Percentiles rank a stretch among this genome's conserved stretches.
These are phyloP conservation scores for Augochlora pura DNA, from an alignment of 1,140 invertebrate genomes.

Conservation along the genomic window DNA sequence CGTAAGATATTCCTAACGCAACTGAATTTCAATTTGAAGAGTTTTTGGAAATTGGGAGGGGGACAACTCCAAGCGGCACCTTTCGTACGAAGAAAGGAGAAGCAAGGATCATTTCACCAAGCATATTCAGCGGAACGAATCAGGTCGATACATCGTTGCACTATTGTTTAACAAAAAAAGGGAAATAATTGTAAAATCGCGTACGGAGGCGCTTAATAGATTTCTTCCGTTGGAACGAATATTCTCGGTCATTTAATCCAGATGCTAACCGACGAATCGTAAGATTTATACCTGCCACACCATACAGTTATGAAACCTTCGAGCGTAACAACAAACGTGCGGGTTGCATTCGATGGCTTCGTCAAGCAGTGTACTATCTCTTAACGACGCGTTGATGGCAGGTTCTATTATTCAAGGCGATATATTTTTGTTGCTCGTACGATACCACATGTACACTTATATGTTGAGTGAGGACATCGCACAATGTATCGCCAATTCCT, in stretches of 20 bases:
- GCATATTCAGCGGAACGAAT: not conserved
- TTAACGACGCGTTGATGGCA: not conserved
- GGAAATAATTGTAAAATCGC: conserved; percentile 41
- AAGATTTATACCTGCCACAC: conserved; percentile 5
- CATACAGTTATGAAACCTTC: too few relatives aligned
- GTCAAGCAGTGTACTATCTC: not conserved
- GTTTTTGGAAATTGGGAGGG: too few relatives aligned
- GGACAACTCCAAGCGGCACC: not conserved
- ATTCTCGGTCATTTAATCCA: conserved; percentile 69
- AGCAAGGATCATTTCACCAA: conserved; percentile 1
- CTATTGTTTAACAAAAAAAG: conserved; percentile 9
- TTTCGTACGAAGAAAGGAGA: not conserved
- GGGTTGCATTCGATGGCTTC: too few relatives aligned
- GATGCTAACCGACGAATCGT: not conserved
- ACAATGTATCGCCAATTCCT: too few relatives aligned
- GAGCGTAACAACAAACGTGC: too few relatives aligned
- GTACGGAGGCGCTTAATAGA: conserved; percentile 34
- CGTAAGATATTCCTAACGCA: too few relatives aligned
- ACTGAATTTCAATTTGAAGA: too few relatives aligned
- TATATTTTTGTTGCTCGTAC: not conserved
- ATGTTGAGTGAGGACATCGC: not conserved
- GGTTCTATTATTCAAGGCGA: too few relatives aligned
- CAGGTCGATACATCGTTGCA: not conserved
- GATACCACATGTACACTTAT: not conserved
- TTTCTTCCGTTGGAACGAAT: conserved; percentile 47